Conservation (phyloP, 2,888 invertebrate genomes). For the Platycnemis pennipes region DNA sequence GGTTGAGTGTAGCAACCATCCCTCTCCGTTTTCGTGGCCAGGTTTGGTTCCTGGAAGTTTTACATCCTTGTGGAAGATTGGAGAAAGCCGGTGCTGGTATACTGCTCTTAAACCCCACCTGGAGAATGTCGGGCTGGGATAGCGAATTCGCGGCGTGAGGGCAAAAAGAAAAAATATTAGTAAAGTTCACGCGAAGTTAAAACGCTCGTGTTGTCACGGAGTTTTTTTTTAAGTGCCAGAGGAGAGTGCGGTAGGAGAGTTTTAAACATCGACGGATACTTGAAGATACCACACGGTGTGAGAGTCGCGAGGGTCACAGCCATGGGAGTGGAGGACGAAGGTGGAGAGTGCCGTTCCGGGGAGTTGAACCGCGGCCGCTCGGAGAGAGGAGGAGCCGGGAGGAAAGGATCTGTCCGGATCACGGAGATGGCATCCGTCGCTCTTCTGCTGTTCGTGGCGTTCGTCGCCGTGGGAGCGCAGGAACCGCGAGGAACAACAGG, state of each 20-base stretch:
- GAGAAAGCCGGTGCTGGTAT: not conserved
- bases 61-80: not conserved
- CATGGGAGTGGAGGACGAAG: constrained; percentile 26
- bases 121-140: constrained; percentile 14
- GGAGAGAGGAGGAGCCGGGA: not conserved
- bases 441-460: constrained; percentile 51
- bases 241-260: not conserved
- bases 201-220: no score
- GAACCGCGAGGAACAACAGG: constrained; percentile 60
- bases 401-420: not conserved
- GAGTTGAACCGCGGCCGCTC: not conserved
- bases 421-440: not conserved
- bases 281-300: not conserved
- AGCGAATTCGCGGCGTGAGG: not conserved
- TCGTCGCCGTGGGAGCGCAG: constrained; percentile 58
- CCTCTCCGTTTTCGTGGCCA: not conserved
- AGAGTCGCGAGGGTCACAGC: not conserved
- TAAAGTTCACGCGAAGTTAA: not conserved
- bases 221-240: not conserved
- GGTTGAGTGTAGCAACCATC: not conserved
- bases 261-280: not conserved
- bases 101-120: not conserved
- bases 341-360: not conserved
- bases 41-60: not conserved
- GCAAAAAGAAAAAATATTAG: not conserved